Base-by-base conservation (phyloP, 35 echinoderm and acorn worm species). In the Eucidaris tribuloides region DNA sequence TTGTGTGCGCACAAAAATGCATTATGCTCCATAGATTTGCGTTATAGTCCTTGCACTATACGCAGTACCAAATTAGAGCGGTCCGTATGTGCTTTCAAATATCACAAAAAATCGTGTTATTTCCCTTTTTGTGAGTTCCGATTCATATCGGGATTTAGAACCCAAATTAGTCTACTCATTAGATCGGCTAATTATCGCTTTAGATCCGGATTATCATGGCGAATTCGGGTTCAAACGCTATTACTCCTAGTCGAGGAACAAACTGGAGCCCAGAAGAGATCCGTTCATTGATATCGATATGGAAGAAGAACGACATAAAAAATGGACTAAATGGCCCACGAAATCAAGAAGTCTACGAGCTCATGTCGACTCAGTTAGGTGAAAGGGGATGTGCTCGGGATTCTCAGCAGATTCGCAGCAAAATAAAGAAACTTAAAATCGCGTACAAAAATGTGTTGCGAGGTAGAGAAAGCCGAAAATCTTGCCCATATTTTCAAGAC, bases 401-500 rank as follows among this genome's bases (percentile, higher is more conserved):
- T 11, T 74, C 68, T 5, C 68, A 74, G 37, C 68, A 74, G 44
- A 74, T 74, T 74, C 68, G 68, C 1, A 74, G 68, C 68, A 74
- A 74, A 32, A 74, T 74, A n/a, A 74, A 74, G 41, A 74, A 74
- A 40, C 68, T 74, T 2, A 74, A 74, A 74, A 74, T 74, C 44
- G 68, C 68, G 24, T 74, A 74, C 68, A 74, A 74, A 40, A 74
- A 74, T 74, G 68, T 74, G 0, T 74, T 74, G 68, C 68, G 68
- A 35, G 68, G 68, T 22, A 74, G 68, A 36, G 68, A 74, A 74
- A 74, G 68, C 15, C 68, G 68, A 74, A 74, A 74, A 74, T 74
- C 68, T 74, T 74, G 68, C 68, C 68, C 68, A 74, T 74, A 74
- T 74, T 74, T 74, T 74, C 68, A 74, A 44, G 68, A 74, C 25